Conservation (phyloP, 2,888 invertebrate genomes). For the Drosophila melanosoma region DNA sequence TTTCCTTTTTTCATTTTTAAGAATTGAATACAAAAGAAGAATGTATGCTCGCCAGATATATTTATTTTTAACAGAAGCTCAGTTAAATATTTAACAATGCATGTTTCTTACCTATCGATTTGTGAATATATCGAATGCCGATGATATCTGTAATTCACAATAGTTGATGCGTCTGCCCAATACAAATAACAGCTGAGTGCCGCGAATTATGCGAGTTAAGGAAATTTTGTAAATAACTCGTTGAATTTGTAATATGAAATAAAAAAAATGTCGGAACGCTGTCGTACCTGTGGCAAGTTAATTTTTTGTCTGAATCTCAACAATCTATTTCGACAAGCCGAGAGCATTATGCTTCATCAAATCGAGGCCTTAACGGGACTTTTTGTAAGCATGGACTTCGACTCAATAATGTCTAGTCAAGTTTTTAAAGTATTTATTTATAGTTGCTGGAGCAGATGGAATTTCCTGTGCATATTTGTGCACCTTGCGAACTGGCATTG, state of each 20-base stretch:
- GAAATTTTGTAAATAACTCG: slow-evolving; percentile 13
- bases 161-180: background rate
- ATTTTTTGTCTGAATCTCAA: slow-evolving; percentile 47
- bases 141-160: slow-evolving; percentile 1
- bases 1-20: background rate
- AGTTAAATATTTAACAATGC: background rate
- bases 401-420: background rate
- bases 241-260: slow-evolving; percentile 34
- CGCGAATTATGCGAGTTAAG: slow-evolving; percentile 31
- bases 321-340: slow-evolving; percentile 54
- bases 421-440: background rate
- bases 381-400: slow-evolving; percentile 45
- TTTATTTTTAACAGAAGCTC: background rate
- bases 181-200: slow-evolving; percentile 41
- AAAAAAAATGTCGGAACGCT: slow-evolving; percentile 59
- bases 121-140: background rate
- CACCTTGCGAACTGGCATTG: slow-evolving; percentile 57
- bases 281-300: slow-evolving; percentile 68
- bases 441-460: slow-evolving; percentile 45
- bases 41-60: background rate
- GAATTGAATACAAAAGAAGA: background rate
- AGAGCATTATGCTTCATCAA: slow-evolving; percentile 63
- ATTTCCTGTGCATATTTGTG: slow-evolving; percentile 61
- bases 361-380: slow-evolving; percentile 68
- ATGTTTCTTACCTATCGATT: background rate